A percentile compares a stretch with the other conserved stretches of the same genome.
Evolutionary conservation across 2,888 invertebrate genomes (phyloP).

Genomic region (Drosophila suboccidentalis): DNA sequence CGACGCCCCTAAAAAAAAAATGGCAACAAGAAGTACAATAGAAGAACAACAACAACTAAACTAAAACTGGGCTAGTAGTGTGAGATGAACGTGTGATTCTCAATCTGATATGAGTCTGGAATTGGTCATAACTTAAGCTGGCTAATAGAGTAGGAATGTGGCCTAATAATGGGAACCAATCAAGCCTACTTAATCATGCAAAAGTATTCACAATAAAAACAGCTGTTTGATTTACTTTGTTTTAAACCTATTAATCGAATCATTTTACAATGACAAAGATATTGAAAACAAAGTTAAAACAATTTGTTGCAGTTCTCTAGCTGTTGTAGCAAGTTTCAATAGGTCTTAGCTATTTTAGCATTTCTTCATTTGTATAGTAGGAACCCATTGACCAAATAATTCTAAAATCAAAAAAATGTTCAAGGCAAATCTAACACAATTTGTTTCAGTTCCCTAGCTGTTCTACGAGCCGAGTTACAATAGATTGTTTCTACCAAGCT

Average conservation of each 20-base stretch:
- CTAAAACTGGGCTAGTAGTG: conserved; percentile 79
- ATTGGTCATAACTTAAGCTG: conserved; percentile 39
- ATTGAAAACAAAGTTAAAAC: neutral
- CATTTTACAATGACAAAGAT: conserved; percentile 5
- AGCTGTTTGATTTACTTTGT: conserved; percentile 38
- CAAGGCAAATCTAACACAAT: conserved; percentile 11
- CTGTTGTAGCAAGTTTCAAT: neutral
- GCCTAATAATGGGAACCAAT: conserved; percentile 28
- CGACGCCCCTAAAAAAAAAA: conserved; percentile 50
- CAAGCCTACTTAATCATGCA: conserved; percentile 22
- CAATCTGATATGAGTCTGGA: conserved; percentile 3
- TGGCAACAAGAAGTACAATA: conserved; percentile 13
- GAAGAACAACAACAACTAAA: neutral
- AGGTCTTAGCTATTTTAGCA: neutral
- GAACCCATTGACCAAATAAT: conserved; percentile 1
- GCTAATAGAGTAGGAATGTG: conserved; percentile 43
- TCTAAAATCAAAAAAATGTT: neutral
- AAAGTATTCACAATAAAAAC: conserved; percentile 29
- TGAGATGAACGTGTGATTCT: conserved; percentile 33
- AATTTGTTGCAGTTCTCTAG: neutral
- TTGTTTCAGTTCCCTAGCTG: conserved; percentile 11
- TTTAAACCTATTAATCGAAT: neutral
- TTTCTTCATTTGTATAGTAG: neutral
- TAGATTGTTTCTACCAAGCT: conserved; percentile 18
- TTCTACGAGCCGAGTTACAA: conserved; percentile 36